Percentiles rank a stretch among this genome's conserved stretches.
Evolutionary conservation across 2,113 vertebrate species (phyloP).

Genomic region (Cryptomyrus ogoouensis): DNA sequence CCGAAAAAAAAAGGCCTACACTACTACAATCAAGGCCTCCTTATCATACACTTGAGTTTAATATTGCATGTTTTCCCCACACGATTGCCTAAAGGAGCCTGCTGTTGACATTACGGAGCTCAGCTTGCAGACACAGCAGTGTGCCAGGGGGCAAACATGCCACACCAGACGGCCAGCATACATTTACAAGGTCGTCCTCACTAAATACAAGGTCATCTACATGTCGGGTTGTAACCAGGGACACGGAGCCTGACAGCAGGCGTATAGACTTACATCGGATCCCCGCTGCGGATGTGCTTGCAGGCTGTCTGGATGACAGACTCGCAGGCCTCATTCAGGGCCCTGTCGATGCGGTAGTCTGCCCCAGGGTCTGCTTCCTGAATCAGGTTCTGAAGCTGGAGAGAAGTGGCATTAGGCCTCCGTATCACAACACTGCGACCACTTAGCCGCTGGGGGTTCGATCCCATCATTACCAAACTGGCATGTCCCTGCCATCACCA

Average conservation of each 20-base stretch:
- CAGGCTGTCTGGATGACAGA: slow-evolving; percentile 96
- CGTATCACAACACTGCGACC: neutral
- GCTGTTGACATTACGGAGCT: neutral
- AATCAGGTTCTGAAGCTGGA: slow-evolving; percentile 86
- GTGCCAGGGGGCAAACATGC: neutral
- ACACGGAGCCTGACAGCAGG: neutral
- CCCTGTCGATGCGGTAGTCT: slow-evolving; percentile 90
- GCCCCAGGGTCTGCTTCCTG: slow-evolving; percentile 90
- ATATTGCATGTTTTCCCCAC: neutral
- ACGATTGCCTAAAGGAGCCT: neutral
- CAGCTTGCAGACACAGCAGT: neutral
- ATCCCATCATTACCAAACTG: neutral
- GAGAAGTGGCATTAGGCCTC: neutral
- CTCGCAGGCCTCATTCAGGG: slow-evolving; percentile 92
- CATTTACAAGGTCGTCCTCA: neutral
- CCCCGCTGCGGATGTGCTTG: slow-evolving; percentile 91
- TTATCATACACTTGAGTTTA: neutral
- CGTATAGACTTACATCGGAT: slow-evolving; percentile 81
- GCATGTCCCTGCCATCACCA: neutral
- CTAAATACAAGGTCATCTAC: neutral
- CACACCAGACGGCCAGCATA: neutral
- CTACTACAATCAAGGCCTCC: neutral
- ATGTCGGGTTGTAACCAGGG: neutral
- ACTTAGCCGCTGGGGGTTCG: neutral
- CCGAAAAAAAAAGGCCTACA: neutral